A percentile compares a stretch with the other conserved stretches of the same genome.
phyloP scores from a whole-genome alignment of 2,113 vertebrate species.

The Phyllostomus hastatus region DNA sequence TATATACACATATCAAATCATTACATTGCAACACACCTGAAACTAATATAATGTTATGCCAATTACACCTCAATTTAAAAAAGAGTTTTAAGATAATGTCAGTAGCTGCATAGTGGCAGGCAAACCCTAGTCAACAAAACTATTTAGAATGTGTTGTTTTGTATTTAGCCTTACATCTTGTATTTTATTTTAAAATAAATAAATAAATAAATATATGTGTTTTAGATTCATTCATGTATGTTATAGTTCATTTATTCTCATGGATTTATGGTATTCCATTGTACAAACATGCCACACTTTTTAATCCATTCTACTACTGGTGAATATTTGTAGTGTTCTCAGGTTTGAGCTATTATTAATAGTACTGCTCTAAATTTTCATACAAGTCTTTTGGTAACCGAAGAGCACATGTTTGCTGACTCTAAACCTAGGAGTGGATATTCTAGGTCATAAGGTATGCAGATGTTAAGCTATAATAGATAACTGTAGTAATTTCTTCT shows the following conservation, averaged over 20 bases:
- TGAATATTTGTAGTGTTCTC: background rate
- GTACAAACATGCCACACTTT: background rate
- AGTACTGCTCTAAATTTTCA: background rate
- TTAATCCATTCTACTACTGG: background rate
- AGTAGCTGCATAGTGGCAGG: background rate
- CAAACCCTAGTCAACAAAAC: background rate
- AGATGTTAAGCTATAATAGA: background rate
- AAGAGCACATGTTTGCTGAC: background rate
- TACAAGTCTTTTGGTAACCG: background rate
- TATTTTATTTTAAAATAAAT: background rate
- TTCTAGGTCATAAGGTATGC: background rate
- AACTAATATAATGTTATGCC: background rate
- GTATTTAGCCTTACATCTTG: background rate
- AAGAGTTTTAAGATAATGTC: background rate
- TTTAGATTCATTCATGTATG: background rate
- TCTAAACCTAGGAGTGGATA: background rate
- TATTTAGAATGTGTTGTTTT: background rate
- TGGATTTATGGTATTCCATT: background rate
- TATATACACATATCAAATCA: background rate
- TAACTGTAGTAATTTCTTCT: background rate
- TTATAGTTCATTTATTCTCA: background rate
- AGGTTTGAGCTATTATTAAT: background rate
- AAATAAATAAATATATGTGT: background rate
- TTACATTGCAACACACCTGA: background rate
- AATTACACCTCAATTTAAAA: background rate